Base-by-base conservation (phyloP, 2,113 vertebrate species). In the Todiramphus chloris region DNA sequence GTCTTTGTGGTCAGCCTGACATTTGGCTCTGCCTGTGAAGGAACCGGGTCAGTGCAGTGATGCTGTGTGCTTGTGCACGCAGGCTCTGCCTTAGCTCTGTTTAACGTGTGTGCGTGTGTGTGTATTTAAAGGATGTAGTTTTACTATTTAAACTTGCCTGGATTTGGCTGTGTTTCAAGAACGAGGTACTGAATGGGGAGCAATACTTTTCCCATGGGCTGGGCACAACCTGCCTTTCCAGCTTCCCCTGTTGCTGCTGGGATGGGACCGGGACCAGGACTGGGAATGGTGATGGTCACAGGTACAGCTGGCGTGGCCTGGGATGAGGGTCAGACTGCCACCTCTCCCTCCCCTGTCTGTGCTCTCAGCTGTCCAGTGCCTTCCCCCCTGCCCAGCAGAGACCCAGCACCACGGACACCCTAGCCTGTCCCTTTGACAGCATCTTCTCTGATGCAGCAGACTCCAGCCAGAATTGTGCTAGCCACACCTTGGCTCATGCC, bases 71-170 rank as follows among this genome's bases (percentile, higher is more conserved):
- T 78, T 10, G 0, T 6, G 21, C n/a, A 53, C 51, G 27, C 72
- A 48, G 67, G 28, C 66, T 92, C 63, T 28, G 10, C 0, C 0
- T 33, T 59, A 48, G 43, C 69, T 83, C 51, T 62, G 16, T 44
- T 35, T 23, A 53, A 50, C 1, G 0, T 31, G 31, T 3, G 5
- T 58, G 2, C 18, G 20, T 41, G 35, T 21, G 21, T 27, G n/a
- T n/a, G 55, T 77, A 31, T 76, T 60, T 83, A 35, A 87, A 90
- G 50, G 67, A 85, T 56, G 13, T 13, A 41, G 44, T 55, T 72
- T 73, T 13, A 63, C 51, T 73, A 17, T 83, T 83, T 87, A 46
- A 84, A 15, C 44, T 64, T 59, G 12, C 16, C 78, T 1, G 6
- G 16, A 6, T 82, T 77, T 76, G 87, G 33, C 84, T 11, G 8